Evolutionary conservation across 2,113 vertebrate species (phyloP).

Genomic region (Tympanuchus pallidicinctus): DNA sequence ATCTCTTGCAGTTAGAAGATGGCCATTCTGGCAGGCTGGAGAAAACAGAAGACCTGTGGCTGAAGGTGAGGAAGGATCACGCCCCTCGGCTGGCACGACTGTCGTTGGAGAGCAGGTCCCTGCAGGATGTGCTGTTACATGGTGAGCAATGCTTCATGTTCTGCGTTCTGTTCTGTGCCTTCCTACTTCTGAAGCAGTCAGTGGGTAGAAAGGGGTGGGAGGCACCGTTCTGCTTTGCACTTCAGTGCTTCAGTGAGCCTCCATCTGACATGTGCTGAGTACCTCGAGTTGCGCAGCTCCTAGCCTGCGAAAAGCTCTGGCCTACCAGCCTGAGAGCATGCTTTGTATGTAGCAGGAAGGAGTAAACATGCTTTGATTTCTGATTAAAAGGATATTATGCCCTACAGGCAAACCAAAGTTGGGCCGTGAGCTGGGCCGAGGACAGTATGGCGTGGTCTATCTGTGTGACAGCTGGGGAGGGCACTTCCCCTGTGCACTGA

Average conservation of each 20-base stretch:
- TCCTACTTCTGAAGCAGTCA: not conserved
- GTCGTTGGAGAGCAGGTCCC: conserved; percentile 94
- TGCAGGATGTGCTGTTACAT: conserved; percentile 91
- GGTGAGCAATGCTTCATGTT: conserved; percentile 77
- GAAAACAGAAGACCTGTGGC: conserved; percentile 96
- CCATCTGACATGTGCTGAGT: not conserved
- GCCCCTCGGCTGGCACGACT: conserved; percentile 94
- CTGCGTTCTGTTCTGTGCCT: not conserved
- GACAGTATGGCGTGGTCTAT: conserved; percentile 98
- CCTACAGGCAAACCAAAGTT: conserved; percentile 92
- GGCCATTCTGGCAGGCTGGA: conserved; percentile 96
- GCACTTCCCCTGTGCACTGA: conserved; percentile 93
- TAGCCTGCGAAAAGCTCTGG: not conserved
- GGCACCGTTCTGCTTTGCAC: not conserved
- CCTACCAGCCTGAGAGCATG: not conserved
- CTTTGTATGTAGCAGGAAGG: not conserved
- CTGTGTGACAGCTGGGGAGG: conserved; percentile 96
- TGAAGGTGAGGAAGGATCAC: conserved; percentile 95
- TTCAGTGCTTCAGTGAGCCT: not conserved
- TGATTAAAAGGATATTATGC: not conserved
- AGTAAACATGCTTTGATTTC: not conserved
- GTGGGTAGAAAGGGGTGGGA: not conserved
- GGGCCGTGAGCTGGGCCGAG: conserved; percentile 93
- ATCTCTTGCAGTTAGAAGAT: conserved; percentile 86
- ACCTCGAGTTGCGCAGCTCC: not conserved